These are phyloP conservation scores for Morpho deidamia DNA, from an alignment of 2,888 invertebrate species.

Conservation along the genomic window DNA sequence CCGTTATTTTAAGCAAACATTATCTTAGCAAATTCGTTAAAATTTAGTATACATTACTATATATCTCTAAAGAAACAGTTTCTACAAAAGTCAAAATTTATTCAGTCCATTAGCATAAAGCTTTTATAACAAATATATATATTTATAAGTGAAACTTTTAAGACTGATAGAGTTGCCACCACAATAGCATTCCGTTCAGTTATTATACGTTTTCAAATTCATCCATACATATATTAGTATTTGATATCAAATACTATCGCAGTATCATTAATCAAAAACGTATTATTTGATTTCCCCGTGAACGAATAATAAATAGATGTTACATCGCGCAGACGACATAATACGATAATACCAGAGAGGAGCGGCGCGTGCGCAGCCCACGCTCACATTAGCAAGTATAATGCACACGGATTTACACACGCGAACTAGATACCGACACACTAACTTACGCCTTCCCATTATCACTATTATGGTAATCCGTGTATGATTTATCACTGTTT, in stretches of 20 bases:
- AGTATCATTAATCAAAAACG: slow-evolving; percentile 9
- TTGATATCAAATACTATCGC: slow-evolving; percentile 5
- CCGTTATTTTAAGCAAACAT: no score
- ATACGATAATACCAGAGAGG: slow-evolving; percentile 34
- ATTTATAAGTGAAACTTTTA: neutral
- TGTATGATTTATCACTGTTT: slow-evolving; percentile 2
- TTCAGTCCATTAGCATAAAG: no score
- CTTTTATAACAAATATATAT: no score
- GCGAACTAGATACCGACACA: slow-evolving; percentile 16
- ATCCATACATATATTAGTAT: slow-evolving; percentile 2
- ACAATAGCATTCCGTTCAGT: slow-evolving; percentile 1
- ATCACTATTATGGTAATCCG: slow-evolving; percentile 12
- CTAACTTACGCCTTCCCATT: slow-evolving; percentile 18
- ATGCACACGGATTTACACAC: slow-evolving; percentile 36
- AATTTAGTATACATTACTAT: no score
- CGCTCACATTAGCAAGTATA: slow-evolving; percentile 49
- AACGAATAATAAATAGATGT: slow-evolving; percentile 17
- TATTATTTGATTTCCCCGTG: slow-evolving; percentile 9
- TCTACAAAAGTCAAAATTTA: no score
- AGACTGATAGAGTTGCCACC: neutral
- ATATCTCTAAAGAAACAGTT: no score
- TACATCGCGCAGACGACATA: slow-evolving; percentile 14
- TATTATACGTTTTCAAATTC: slow-evolving; percentile 1
- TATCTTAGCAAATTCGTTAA: no score
- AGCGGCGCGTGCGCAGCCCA: slow-evolving; percentile 56